Evolutionary conservation across 1,140 invertebrate species (phyloP).

Genomic region (Leptopilina boulardi): DNA sequence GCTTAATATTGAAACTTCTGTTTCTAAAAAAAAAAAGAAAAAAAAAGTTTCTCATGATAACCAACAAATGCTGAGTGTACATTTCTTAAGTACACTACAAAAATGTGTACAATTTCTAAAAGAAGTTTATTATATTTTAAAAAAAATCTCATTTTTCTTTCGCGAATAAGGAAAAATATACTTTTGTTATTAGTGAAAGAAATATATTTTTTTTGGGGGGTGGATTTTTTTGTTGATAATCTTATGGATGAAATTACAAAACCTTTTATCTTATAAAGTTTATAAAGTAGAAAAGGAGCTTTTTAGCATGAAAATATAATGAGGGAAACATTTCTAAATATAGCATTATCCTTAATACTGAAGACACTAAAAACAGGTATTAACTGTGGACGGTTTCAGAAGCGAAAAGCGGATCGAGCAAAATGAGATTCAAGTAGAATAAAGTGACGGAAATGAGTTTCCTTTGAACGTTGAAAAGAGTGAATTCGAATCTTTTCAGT

Average conservation of each 20-base stretch:
- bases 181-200: no score
- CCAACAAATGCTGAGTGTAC: neutral
- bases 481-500: conserved; percentile 13
- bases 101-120: neutral
- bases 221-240: no score
- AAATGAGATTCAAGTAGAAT: conserved; percentile 30
- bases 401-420: conserved; percentile 19
- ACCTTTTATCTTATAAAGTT: neutral
- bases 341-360: neutral
- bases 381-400: neutral
- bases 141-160: neutral
- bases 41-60: neutral
- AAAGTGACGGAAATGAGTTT: conserved; percentile 33
- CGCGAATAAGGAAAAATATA: neutral
- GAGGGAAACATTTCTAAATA: conserved; percentile 13
- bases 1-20: conserved; percentile 13
- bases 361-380: conserved; percentile 23
- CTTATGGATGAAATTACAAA: neutral
- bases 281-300: neutral
- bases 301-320: conserved; percentile 3
- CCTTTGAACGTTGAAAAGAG: conserved; percentile 18
- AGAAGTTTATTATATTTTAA: neutral
- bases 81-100: neutral
- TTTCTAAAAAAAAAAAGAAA: neutral
- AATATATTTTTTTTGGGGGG: no score